Base-by-base conservation (phyloP, 2,797 vertebrate genomes). In the Rhinogobio ventralis region DNA sequence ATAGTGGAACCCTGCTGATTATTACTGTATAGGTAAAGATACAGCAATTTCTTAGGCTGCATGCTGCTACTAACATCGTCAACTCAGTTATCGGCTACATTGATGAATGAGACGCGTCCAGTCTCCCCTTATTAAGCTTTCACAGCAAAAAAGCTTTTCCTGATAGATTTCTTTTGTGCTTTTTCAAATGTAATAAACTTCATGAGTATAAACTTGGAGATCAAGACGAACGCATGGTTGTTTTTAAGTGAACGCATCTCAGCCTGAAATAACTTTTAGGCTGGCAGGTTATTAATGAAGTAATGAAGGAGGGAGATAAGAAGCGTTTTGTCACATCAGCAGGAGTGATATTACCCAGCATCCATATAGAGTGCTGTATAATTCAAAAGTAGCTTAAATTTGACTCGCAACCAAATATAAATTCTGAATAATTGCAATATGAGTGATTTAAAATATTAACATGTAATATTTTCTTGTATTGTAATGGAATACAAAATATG, bases 201-300 rank as follows among this genome's bases (percentile, higher is more conserved):
- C 36, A 45, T 3, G 36, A 64, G 57, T 55, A 51, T 73, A 49
- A 72, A 64, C 30, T 33, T 8, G 7, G 39, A 36, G 67, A 66
- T n/a, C 4, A 60, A 81, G 45, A 53, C 42, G 49, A 82, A 84
- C 10, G 39, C 55, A 69, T 83, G 49, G 46, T 72, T 57, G 57
- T 79, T 39, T 67, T 28, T 28, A 69, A 42, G 81, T 67, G 62
- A 39, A n/a, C 36, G n/a, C 23, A 77, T 71, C 80, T 85, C 30
- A 72, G 55, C 57, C 69, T 25, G 42, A 88, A 83, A 85, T 86
- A 84, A 82, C 82, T 39, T 74, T 66, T 39, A 75, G 23, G 57
- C 45, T 66, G 81, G 57, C 62, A 36, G 71, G 45, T 75, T 75
- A 75, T 75, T 75, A 75, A 83, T 57, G n/a, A 72, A 83, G 84